Base-by-base conservation (phyloP, 2,888 invertebrate species). In the Pharmacophagus antenor region DNA sequence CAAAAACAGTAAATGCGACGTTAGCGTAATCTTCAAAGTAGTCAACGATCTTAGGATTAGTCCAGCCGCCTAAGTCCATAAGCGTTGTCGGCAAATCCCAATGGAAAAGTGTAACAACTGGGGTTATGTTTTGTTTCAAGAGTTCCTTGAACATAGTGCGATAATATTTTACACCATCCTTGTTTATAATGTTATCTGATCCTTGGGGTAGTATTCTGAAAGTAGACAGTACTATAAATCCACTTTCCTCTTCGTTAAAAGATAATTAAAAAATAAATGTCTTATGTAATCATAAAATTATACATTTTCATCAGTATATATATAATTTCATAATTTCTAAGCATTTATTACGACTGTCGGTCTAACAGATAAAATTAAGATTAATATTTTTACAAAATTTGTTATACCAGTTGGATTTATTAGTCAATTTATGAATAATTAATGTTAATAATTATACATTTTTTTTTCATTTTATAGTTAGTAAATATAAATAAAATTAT, bases 101-200 rank as follows among this genome's bases (percentile, higher is more conserved):
- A 65, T 95, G 94, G 73, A 92, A 94, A 18, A 95, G 84, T 0
- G 94, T 94, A 0, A 93, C 92, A 74, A 94, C 85, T 0, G 95
- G 95, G 49, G 92, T 92, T 60, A 96, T 94, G 53, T 92, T 93
- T 57, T 92, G 92, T 61, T 85, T 91, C 22, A 94, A 67, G 20
- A 96, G 88, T 67, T 93, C 94, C 73, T 95, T 89, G 58, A 97
- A 94, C 47, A 97, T 74, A 57, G 92, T 92, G 62, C 94, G 93
- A 79, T 97, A 97, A 82, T 96, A 95, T 53, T 91, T 84, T 1
- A 95, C 89, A 21, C 95, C 97, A 4, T 92, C 92, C 59, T 91
- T 83, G 77, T 94, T 97, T 53, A 96, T 86, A 41, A 92, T 76
- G 70, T 94, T 92, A 66, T 92, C 90, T 42, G 92, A 92, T 23